Conservation (phyloP, 1,140 invertebrate genomes). For the Campoletis sonorensis region DNA sequence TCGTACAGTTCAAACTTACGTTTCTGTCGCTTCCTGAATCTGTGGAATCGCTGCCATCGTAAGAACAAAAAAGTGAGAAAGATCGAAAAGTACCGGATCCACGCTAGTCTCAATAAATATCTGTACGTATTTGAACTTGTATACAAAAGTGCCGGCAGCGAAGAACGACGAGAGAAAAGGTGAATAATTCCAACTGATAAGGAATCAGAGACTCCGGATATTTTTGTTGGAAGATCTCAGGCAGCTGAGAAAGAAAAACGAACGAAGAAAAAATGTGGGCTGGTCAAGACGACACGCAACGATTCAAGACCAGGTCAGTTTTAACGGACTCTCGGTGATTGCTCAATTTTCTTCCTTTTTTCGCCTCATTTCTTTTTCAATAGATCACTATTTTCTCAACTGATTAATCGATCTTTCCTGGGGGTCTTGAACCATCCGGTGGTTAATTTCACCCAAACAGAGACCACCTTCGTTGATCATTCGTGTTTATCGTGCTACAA, state of each 20-base stretch:
- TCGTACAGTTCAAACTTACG: neutral
- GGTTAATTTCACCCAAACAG: neutral
- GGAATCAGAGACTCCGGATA: neutral
- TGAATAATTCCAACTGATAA: neutral
- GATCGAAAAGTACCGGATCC: too few species aligned
- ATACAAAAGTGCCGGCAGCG: neutral
- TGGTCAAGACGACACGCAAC: constrained; percentile 70
- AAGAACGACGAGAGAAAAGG: neutral
- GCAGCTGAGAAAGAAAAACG: neutral
- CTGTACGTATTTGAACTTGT: too few species aligned
- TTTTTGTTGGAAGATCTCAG: constrained; percentile 10
- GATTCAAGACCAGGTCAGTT: constrained; percentile 70
- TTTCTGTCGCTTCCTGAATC: neutral
- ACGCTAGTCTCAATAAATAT: too few species aligned
- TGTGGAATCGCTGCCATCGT: neutral
- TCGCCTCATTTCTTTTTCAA: neutral
- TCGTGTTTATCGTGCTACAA: neutral
- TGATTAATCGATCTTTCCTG: neutral
- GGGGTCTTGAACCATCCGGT: neutral
- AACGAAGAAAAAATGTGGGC: constrained; percentile 65
- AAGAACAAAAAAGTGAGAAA: too few species aligned
- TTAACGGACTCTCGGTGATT: neutral
- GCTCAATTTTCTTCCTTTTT: neutral
- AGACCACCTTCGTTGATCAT: neutral
- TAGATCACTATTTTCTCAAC: neutral